Evolutionary conservation across 2,113 vertebrate genomes (phyloP).

Genomic region (Tenrec ecaudatus): DNA sequence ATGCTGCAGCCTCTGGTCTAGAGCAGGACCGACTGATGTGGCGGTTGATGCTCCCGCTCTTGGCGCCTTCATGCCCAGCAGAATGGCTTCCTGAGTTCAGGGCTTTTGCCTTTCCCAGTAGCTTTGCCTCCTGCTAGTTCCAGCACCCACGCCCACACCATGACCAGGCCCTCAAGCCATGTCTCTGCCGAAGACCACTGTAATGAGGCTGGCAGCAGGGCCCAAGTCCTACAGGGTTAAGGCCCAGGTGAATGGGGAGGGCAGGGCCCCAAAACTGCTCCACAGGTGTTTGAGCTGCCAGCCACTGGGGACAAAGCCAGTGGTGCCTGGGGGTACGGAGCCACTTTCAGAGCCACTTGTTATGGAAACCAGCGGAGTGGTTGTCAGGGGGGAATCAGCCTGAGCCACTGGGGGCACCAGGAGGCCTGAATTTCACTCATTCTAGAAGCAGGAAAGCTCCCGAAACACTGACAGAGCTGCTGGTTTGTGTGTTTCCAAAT

Average conservation of each 20-base stretch:
- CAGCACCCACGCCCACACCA: not conserved
- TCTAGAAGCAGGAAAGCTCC: not conserved
- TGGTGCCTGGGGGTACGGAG: conserved; percentile 62
- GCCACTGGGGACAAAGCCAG: conserved; percentile 47
- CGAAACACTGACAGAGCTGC: not conserved
- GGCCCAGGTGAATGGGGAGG: not conserved
- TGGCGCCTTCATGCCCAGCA: too few relatives aligned
- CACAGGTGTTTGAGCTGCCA: conserved; percentile 40
- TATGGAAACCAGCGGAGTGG: conserved; percentile 63
- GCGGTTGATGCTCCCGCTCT: too few relatives aligned
- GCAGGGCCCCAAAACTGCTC: conserved; percentile 48
- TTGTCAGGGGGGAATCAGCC: conserved; percentile 66
- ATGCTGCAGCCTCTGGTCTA: too few relatives aligned
- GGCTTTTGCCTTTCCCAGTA: not conserved
- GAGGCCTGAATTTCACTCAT: not conserved
- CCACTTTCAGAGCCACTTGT: conserved; percentile 68
- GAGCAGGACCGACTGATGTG: too few relatives aligned
- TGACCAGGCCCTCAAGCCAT: not conserved
- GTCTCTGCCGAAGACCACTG: not conserved
- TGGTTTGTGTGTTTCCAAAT: not conserved
- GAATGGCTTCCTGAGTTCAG: not conserved
- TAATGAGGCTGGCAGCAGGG: not conserved
- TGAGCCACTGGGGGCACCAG: conserved; percentile 30
- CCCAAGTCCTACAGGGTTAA: conserved; percentile 57
- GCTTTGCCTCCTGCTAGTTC: not conserved